Evolutionary conservation across 2,888 invertebrate species (phyloP), one percentile per base, ranked within the genome.

Genomic region (Macaria notata): DNA sequence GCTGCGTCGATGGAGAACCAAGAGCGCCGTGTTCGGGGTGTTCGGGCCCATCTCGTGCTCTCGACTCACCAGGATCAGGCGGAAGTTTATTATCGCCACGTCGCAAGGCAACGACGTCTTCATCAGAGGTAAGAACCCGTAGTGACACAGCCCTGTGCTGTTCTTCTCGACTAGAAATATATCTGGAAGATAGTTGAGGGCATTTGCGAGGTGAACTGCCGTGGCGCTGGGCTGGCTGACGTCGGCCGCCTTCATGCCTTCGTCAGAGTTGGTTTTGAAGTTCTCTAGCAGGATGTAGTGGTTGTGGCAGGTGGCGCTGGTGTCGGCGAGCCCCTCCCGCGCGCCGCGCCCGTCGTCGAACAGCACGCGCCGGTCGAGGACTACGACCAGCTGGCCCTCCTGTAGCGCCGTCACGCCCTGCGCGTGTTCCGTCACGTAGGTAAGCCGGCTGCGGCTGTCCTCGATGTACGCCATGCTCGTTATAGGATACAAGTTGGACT

Each of bases 401-500:
- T 97, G 95, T 81, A 97, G 94, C 59, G 96, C 96, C 3, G 98
- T 95, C 0, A 97, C 95, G 3, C 98, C 99, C 92, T 98, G 96
- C 0, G 98, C 96, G 75, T 98, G 98, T 61, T 97, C 96, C 0
- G 97, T 96, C 39, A 98, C 79, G 49, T 98, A 79, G 1, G 95
- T 96, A 19, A 98, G 76, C 19, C 98, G 85, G 57, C 92, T 86
- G 63, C 81, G 91, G 1, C 85, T 83, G 72, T 98, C 98, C 81
- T 98, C 95, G 64, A 98, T 94, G 78, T 94, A 98, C 3, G 96
- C 95, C 92, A 96, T 95, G 7, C 95, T 95, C 0, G 99, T 98
- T 67, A 98, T 96, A 0, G 99, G 99, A 80, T 97, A 99, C 79
- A 98, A 96, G 82, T 99, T 99, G 0, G 98, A 98, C 83, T 99